A percentile compares a stretch with the other conserved stretches of the same genome.
These are phyloP conservation scores for Aselliscus stoliczkanus DNA, from an alignment of 2,797 vertebrate genomes.

Conservation along the genomic window DNA sequence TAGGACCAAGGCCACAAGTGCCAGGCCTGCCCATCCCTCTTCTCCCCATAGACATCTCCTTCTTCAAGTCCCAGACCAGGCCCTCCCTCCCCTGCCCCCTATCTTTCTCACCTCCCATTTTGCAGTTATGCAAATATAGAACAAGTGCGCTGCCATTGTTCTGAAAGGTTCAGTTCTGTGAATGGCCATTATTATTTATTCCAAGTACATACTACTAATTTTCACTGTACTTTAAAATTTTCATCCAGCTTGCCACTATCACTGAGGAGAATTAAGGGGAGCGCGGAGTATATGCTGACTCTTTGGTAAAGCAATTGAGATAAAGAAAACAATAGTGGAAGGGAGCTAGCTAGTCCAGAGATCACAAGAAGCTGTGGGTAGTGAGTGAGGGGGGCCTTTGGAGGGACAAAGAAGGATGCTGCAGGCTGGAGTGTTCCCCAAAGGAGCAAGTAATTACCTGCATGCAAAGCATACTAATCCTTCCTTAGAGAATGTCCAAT, in stretches of 20 bases:
- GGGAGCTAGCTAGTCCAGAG: neutral
- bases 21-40: neutral
- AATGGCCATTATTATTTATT: neutral
- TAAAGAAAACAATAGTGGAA: neutral
- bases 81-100: neutral
- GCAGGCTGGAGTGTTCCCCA: neutral
- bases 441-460: neutral
- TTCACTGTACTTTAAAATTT: neutral
- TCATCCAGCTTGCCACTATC: neutral
- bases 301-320: neutral
- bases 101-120: neutral
- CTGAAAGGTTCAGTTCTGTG: neutral
- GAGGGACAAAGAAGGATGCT: neutral
- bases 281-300: neutral
- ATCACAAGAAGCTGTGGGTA: neutral
- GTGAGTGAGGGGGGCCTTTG: rapidly evolving
- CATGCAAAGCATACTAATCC: too few relatives aligned
- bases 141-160: neutral
- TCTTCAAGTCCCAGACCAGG: neutral
- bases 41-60: too few relatives aligned
- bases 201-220: neutral
- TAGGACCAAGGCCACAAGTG: neutral
- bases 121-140: neutral
- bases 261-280: neutral
- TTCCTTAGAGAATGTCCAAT: neutral